Evolutionary conservation across 2,797 vertebrate species (phyloP).

Genomic region (Sardinella longiceps): DNA sequence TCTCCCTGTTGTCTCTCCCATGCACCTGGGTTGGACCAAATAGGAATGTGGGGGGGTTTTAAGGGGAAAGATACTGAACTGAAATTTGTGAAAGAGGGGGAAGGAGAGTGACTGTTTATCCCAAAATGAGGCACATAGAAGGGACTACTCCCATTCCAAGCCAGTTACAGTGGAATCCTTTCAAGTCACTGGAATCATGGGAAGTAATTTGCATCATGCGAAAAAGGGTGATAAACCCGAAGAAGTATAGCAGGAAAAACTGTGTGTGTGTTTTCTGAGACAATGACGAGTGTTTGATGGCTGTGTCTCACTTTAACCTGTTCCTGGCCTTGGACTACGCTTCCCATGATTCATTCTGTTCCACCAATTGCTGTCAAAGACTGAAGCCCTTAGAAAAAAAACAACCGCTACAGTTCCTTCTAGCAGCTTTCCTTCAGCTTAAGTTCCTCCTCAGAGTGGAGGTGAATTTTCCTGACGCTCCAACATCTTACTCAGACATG

Average conservation of each 20-base stretch:
- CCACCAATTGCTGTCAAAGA: background rate
- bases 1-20: slow-evolving; percentile 46
- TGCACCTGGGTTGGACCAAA: slow-evolving; percentile 50
- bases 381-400: background rate
- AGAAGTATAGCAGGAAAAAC: background rate
- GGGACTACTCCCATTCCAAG: background rate
- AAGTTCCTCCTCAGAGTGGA: background rate
- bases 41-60: slow-evolving; percentile 32
- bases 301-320: background rate
- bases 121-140: background rate
- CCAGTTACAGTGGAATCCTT: background rate
- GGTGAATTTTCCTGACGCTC: background rate
- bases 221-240: background rate
- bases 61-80: slow-evolving; percentile 34
- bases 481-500: background rate
- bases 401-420: background rate
- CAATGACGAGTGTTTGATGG: background rate
- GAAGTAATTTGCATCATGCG: background rate
- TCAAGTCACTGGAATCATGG: slow-evolving; percentile 1
- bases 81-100: background rate
- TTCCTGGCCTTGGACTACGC: background rate
- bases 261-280: background rate
- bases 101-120: background rate
- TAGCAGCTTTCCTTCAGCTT: background rate
- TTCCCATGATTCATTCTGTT: background rate